Percentiles rank a stretch among this genome's conserved stretches.
Evolutionary conservation across 2,113 vertebrate species (phyloP).

Genomic region (Dunckerocampus dactyliophorus): DNA sequence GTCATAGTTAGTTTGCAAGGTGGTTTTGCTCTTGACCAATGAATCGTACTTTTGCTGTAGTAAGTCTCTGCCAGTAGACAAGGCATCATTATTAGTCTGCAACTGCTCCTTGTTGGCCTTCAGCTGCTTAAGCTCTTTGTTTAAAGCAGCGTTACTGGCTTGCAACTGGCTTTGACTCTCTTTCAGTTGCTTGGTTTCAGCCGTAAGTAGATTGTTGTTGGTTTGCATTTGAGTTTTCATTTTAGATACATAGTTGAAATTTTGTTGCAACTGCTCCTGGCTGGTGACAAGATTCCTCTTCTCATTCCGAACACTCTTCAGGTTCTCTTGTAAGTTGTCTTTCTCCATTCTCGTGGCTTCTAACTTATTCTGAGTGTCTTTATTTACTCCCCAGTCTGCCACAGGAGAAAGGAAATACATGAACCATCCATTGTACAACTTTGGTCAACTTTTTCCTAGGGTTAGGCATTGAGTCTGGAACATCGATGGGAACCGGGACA

Average conservation of each 20-base stretch:
- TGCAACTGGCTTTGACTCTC: slow-evolving; percentile 16
- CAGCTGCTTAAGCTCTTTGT: slow-evolving; percentile 13
- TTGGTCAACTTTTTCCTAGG: too few species aligned
- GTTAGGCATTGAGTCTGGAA: too few species aligned
- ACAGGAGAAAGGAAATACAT: neutral
- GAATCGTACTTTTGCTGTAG: slow-evolving; percentile 9
- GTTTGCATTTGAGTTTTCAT: rapidly evolving
- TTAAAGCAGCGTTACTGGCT: slow-evolving; percentile 10
- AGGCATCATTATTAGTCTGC: neutral
- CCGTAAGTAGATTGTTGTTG: slow-evolving; percentile 9
- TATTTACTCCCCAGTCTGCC: slow-evolving; percentile 32
- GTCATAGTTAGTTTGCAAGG: slow-evolving; percentile 6
- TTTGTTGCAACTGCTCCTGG: neutral
- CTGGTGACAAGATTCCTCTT: neutral
- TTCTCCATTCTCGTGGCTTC: slow-evolving; percentile 10
- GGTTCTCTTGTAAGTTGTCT: slow-evolving; percentile 17
- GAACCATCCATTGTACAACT: neutral
- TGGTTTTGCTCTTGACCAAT: slow-evolving; percentile 7
- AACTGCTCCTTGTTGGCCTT: slow-evolving; percentile 6
- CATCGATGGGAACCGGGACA: too few species aligned
- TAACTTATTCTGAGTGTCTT: slow-evolving; percentile 12
- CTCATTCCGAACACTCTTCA: slow-evolving; percentile 2
- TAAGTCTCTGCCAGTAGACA: slow-evolving; percentile 1
- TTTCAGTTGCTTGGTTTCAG: slow-evolving; percentile 3
- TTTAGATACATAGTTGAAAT: rapidly evolving